phyloP scores from a whole-genome alignment of 2,888 invertebrate genomes.

The Polyommatus icarus region DNA sequence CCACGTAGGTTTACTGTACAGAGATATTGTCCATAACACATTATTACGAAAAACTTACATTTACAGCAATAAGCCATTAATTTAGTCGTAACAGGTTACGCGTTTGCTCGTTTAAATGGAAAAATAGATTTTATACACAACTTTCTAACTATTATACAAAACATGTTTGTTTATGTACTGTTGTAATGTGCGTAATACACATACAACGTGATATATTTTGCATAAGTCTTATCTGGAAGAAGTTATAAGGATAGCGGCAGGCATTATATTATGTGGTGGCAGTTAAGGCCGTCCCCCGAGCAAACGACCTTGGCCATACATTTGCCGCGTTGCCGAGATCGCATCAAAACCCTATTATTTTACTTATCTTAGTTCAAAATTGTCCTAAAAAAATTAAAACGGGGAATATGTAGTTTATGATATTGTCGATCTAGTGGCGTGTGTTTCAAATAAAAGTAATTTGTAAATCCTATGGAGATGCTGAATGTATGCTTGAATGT shows the following conservation, averaged over 20 bases:
- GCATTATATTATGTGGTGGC: no score
- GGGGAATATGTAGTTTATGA: no score
- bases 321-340: no score
- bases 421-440: no score
- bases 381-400: no score
- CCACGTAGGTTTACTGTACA: background rate
- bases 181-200: background rate
- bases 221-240: background rate
- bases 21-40: background rate
- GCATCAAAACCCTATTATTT: no score
- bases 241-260: background rate
- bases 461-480: no score
- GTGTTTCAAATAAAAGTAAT: no score
- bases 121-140: slow-evolving; percentile 26
- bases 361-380: no score
- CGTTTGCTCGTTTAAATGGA: slow-evolving; percentile 27
- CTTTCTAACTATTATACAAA: slow-evolving; percentile 25
- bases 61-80: slow-evolving; percentile 16
- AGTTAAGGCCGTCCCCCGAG: no score
- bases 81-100: slow-evolving; percentile 26
- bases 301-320: no score
- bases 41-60: slow-evolving; percentile 18
- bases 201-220: background rate
- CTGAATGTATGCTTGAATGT: no score
- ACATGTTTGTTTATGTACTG: slow-evolving; percentile 19